Evolutionary conservation across 2,113 vertebrate species (phyloP).

Genomic region (Pollachius pollachius): DNA sequence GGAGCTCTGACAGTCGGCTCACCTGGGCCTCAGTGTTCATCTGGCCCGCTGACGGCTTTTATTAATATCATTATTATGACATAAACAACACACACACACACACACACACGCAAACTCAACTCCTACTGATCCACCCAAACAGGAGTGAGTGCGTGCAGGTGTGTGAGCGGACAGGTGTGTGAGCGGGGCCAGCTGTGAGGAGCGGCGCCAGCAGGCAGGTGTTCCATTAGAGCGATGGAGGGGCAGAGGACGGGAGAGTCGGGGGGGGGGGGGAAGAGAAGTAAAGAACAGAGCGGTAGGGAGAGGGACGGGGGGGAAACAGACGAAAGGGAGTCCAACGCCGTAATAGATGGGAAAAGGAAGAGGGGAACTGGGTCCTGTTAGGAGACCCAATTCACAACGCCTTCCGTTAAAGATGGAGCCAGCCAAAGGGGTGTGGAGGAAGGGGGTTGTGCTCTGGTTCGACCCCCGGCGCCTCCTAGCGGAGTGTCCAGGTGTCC

Average conservation of each 20-base stretch:
- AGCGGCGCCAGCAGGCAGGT: conserved; percentile 68
- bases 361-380: too few relatives aligned
- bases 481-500: too few relatives aligned
- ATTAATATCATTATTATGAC: neutral
- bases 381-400: too few relatives aligned
- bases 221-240: conserved; percentile 65
- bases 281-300: conserved; percentile 30
- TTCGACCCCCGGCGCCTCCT: too few relatives aligned
- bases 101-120: conserved; percentile 5
- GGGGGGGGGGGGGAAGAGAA: conserved; percentile 26
- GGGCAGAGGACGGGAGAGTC: conserved; percentile 4
- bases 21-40: conserved; percentile 50
- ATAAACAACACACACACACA: conserved; percentile 5
- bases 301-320: conserved; percentile 45
- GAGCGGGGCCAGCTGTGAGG: conserved; percentile 64
- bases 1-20: conserved; percentile 65
- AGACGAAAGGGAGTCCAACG: conserved; percentile 15
- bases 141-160: conserved; percentile 51
- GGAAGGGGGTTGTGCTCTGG: too few relatives aligned
- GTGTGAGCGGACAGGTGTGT: conserved; percentile 67
- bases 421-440: too few relatives aligned
- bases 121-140: conserved; percentile 7
- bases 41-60: conserved; percentile 36
- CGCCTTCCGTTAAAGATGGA: too few relatives aligned
- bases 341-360: too few relatives aligned